phyloP scores from a whole-genome alignment of 1,140 invertebrate genomes.

The Listronotus oregonensis region DNA sequence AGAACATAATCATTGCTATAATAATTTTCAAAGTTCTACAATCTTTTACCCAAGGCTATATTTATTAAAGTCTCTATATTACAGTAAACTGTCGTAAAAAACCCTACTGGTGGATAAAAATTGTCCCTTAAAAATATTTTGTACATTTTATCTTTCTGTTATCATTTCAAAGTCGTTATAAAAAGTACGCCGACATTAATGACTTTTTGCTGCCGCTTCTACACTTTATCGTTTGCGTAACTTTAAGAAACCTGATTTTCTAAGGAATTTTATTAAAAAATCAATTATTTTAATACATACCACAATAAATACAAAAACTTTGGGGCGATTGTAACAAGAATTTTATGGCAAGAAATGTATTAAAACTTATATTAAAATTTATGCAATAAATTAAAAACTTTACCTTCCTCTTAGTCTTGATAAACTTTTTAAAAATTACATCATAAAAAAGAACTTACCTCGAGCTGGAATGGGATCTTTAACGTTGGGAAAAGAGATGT shows the following conservation, averaged over 20 bases:
- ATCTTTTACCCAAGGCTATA: no score
- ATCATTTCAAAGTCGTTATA: no score
- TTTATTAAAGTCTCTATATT: no score
- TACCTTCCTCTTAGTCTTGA: conserved; percentile 10
- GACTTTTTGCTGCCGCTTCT: no score
- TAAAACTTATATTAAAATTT: conserved; percentile 28
- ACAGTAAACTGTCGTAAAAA: no score
- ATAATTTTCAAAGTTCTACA: no score
- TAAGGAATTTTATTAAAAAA: conserved; percentile 2
- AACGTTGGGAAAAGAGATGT: conserved; percentile 60
- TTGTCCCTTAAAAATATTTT: no score
- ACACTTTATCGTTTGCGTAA: neutral
- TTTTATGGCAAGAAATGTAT: conserved; percentile 23
- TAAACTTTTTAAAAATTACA: conserved; percentile 28
- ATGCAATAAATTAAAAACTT: conserved; percentile 9
- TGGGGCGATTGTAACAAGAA: conserved; percentile 21
- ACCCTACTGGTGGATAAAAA: no score
- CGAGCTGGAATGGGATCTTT: conserved; percentile 63
- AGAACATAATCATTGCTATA: no score
- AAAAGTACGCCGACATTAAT: no score
- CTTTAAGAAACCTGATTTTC: neutral
- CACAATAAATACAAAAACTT: conserved; percentile 17
- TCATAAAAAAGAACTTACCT: conserved; percentile 56
- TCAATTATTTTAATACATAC: conserved; percentile 10
- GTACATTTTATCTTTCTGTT: no score